Percentiles rank a stretch among this genome's conserved stretches.
These are phyloP conservation scores for Lepidurus arcticus DNA, from an alignment of 1,140 invertebrate genomes.

Conservation along the genomic window DNA sequence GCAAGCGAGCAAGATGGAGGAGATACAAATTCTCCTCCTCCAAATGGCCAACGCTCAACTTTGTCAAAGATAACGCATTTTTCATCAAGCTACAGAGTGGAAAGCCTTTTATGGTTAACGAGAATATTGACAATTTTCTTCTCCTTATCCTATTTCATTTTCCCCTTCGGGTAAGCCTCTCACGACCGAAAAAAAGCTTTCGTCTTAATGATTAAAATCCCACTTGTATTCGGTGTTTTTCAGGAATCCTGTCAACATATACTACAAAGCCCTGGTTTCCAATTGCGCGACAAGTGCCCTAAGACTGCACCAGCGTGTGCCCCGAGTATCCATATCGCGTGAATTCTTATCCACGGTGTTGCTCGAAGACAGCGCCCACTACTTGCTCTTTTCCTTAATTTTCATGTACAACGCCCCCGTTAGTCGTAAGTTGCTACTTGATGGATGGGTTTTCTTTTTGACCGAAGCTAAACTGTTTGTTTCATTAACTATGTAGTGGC, in stretches of 20 bases:
- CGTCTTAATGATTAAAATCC: neutral
- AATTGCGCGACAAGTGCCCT: constrained; percentile 90
- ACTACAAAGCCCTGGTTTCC: constrained; percentile 82
- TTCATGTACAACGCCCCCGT: constrained; percentile 84
- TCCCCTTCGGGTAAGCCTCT: neutral
- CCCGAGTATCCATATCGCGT: constrained; percentile 66
- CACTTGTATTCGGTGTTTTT: constrained; percentile 34
- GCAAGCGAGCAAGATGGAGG: too few species aligned
- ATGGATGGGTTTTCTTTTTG: neutral
- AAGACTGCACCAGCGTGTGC: constrained; percentile 85
- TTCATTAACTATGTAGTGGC: constrained; percentile 58
- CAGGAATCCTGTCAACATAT: constrained; percentile 74
- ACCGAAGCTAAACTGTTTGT: neutral
- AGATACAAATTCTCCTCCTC: neutral
- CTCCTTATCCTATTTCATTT: neutral
- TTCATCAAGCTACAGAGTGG: neutral
- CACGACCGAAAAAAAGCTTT: neutral
- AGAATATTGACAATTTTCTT: constrained; percentile 3
- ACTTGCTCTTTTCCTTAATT: constrained; percentile 88
- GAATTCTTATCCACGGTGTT: constrained; percentile 74
- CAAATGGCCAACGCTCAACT: neutral
- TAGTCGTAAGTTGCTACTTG: constrained; percentile 59
- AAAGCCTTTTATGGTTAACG: neutral
- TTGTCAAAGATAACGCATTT: neutral
- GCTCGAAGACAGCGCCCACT: constrained; percentile 91